Base-by-base conservation (phyloP, 2,113 vertebrate species). In the Scytalopus superciliaris region DNA sequence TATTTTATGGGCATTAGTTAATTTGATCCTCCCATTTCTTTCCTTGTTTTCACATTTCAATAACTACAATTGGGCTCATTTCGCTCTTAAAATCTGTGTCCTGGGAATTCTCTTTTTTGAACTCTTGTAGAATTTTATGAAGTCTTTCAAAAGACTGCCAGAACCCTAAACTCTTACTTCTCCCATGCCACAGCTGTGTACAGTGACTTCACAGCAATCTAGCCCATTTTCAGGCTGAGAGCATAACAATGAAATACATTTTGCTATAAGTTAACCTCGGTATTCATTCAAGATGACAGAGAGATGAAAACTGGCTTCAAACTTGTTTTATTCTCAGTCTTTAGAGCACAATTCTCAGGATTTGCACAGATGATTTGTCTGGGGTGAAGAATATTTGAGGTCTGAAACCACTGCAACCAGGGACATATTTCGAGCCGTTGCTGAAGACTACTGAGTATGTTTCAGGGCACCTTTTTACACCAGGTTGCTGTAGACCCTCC, bases 191-290 rank as follows among this genome's bases (percentile, higher is more conserved):
- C 74, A 87, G 35, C 52, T 93, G 39, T 1, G 0, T 59, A 22
- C 75, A 67, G 42, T 97, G 95, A 95, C 76, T 96, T 95, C 91
- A 77, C 53, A 94, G 40, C 67, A 84, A 59, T 84, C 74, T 91
- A 96, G 89, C 69, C 63, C 55, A 15, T 75, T 82, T 96, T 87
- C 90, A 95, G 57, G 47, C 45, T 83, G 55, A 60, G 67, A 92
- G 59, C 1, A 2, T 31, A 85, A 94, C 22, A 35, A 62, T 94
- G 77, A 95, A 97, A 94, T 86, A 27, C 14, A 5, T 40, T 77
- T 74, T 77, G 10, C 39, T 63, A 14, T 50, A 59, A 70, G 47
- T 77, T 53, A 74, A 42, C 24, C 21, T 72, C 77, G 73, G 8
- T 60, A 22, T 47, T 82, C 21, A 35, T 87, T 77, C 47, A 72